A percentile compares a stretch with the other conserved stretches of the same genome.
Evolutionary conservation across 2,797 vertebrate species (phyloP).

Genomic region (Microcaecilia unicolor): DNA sequence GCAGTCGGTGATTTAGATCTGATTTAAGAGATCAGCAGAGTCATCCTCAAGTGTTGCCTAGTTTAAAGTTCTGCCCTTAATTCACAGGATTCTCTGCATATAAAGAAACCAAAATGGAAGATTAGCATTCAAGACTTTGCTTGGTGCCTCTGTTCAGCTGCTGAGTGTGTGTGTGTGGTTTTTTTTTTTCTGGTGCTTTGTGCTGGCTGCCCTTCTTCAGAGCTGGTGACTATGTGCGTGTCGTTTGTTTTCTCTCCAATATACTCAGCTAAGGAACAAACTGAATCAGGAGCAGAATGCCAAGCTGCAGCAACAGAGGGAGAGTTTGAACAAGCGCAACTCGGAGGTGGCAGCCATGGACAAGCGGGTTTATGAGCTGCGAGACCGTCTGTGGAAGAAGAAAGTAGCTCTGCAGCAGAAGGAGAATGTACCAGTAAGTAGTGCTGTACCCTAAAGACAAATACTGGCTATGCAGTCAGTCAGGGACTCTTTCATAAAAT

Average conservation of each 20-base stretch:
- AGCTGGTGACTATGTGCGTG: slow-evolving; percentile 6
- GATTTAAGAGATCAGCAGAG: too few relatives aligned
- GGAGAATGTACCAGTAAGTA: slow-evolving; percentile 79
- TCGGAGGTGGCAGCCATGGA: slow-evolving; percentile 83
- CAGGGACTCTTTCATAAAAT: not conserved
- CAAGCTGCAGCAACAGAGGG: slow-evolving; percentile 84
- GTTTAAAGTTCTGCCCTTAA: too few relatives aligned
- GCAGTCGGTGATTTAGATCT: too few relatives aligned
- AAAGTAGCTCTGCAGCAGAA: slow-evolving; percentile 85
- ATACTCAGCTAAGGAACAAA: slow-evolving; percentile 79
- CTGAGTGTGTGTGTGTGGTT: too few relatives aligned
- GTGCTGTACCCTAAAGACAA: not conserved
- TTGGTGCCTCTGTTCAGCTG: too few relatives aligned
- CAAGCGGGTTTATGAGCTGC: slow-evolving; percentile 80
- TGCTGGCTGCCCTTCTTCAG: slow-evolving; percentile 4
- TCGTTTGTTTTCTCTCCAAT: slow-evolving; percentile 11
- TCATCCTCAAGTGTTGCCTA: too few relatives aligned
- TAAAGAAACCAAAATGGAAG: too few relatives aligned
- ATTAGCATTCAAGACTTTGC: slow-evolving; percentile 12
- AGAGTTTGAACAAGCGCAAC: slow-evolving; percentile 80
- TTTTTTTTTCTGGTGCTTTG: slow-evolving; percentile 4
- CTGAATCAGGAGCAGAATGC: slow-evolving; percentile 86
- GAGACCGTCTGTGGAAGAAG: slow-evolving; percentile 88
- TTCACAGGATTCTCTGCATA: too few relatives aligned
- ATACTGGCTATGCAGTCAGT: not conserved